Evolutionary conservation across 2,888 invertebrate species (phyloP).

Genomic region (Meliscaeva auricollis): DNA sequence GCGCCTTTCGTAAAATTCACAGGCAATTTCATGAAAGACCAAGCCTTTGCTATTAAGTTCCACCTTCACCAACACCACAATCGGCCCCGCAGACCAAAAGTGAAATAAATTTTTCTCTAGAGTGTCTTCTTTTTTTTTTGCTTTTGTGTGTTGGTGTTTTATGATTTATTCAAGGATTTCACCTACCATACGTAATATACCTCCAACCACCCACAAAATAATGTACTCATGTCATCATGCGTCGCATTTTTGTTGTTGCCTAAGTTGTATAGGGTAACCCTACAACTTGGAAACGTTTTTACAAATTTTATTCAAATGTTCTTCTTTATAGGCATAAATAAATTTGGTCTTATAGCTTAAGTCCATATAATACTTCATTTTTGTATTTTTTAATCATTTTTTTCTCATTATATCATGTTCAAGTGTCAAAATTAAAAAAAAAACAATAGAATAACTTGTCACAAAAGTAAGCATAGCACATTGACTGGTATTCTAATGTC

Average conservation of each 20-base stretch:
- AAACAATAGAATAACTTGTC: no score
- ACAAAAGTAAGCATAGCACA: no score
- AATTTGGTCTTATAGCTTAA: no score
- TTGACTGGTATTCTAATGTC: no score
- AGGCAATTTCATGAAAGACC: constrained; percentile 36
- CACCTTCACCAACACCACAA: constrained; percentile 20
- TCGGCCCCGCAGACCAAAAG: constrained; percentile 36
- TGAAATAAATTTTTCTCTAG: constrained; percentile 62
- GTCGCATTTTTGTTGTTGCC: constrained; percentile 18
- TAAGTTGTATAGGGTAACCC: constrained; percentile 2
- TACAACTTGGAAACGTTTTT: neutral
- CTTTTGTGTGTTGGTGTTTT: constrained; percentile 1
- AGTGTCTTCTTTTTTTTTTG: constrained; percentile 53
- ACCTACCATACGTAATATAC: neutral
- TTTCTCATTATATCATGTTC: no score
- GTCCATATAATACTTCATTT: no score
- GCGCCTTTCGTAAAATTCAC: constrained; percentile 29
- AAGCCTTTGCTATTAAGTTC: constrained; percentile 35
- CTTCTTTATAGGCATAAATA: no score
- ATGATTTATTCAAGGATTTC: constrained; percentile 72
- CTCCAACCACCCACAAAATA: constrained; percentile 27
- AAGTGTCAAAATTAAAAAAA: no score
- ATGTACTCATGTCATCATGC: constrained; percentile 31
- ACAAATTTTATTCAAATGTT: no score
- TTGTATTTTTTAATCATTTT: no score